These are phyloP conservation scores for Bergia sp. DNA, from an alignment of 92 coral and sea anemone genomes.

Conservation along the genomic window DNA sequence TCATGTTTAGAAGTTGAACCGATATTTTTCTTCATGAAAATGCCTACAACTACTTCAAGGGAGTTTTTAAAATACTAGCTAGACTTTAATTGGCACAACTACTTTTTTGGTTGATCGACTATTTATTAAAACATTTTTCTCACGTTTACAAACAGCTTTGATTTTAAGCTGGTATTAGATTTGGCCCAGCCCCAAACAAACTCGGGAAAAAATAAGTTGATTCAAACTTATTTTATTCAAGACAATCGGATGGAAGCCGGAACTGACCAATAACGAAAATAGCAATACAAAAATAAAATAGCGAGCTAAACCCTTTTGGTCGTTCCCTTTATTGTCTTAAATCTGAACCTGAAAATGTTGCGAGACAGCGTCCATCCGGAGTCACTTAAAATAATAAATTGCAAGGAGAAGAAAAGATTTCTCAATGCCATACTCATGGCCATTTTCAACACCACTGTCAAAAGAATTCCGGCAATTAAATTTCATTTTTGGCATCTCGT, in stretches of 20 bases:
- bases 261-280: not conserved
- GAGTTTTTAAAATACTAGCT: not conserved
- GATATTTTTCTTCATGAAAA: not conserved
- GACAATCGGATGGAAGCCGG: not conserved
- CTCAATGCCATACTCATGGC: too few relatives aligned
- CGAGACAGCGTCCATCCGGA: too few relatives aligned
- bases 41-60: not conserved
- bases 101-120: not conserved
- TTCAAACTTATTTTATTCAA: too few relatives aligned
- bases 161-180: not conserved
- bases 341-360: too few relatives aligned
- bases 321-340: not conserved
- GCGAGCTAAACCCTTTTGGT: not conserved
- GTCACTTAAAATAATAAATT: too few relatives aligned
- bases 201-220: not conserved
- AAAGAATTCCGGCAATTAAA: too few relatives aligned
- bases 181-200: not conserved
- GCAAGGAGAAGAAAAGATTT: too few relatives aligned
- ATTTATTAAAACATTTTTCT: not conserved
- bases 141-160: not conserved
- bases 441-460: too few relatives aligned
- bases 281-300: too few relatives aligned
- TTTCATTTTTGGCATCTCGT: too few relatives aligned
- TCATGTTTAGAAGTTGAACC: not conserved
- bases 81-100: not conserved